These are phyloP conservation scores for Marcusenius ussheri DNA, from an alignment of 2,113 vertebrate genomes.

Conservation along the genomic window DNA sequence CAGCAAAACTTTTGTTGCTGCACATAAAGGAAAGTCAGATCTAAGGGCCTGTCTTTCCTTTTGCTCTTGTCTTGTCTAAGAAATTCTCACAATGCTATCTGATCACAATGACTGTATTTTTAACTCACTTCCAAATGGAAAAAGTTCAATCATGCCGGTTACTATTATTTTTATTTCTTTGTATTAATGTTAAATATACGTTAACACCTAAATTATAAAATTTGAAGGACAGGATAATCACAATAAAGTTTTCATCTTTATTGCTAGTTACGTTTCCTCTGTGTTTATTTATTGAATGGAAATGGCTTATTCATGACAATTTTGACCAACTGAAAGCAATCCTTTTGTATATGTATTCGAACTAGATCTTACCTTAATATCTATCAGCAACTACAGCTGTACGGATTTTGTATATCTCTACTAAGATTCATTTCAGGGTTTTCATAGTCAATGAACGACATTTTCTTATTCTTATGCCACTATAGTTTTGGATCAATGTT, in stretches of 20 bases:
- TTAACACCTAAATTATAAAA: constrained; percentile 61
- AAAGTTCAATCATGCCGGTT: background rate
- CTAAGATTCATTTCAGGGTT: background rate
- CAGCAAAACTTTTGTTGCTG: background rate
- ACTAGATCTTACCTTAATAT: background rate
- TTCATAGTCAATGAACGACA: background rate
- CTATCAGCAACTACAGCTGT: background rate
- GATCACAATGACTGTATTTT: background rate
- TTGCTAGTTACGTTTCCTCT: background rate
- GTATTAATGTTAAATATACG: constrained; percentile 17
- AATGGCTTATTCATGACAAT: background rate
- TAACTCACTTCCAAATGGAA: background rate
- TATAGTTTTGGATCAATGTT: background rate
- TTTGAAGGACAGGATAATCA: constrained; percentile 47
- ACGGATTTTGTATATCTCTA: background rate
- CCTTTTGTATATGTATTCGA: background rate
- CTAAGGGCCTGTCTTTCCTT: background rate
- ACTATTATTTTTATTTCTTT: background rate
- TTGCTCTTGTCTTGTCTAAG: background rate
- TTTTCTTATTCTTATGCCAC: background rate
- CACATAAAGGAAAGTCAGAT: background rate
- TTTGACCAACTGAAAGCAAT: background rate
- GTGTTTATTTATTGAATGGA: background rate
- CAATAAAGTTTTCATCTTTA: constrained; percentile 41
- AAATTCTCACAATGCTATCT: background rate